phyloP scores from a whole-genome alignment of 2,797 vertebrate genomes.

The Nyctalus aviator region DNA sequence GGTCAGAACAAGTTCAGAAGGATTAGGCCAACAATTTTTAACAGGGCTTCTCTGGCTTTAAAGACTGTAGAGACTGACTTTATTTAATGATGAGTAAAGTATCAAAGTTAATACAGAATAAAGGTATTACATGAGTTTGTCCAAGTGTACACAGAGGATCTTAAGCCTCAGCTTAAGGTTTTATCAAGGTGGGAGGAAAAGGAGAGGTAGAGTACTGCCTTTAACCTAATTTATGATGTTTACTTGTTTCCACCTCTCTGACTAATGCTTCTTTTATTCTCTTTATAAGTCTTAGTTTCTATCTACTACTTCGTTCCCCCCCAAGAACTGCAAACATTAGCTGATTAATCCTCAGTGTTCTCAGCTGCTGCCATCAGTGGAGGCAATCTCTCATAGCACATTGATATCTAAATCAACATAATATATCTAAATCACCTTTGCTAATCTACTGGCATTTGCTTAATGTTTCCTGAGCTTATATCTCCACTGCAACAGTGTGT shows the following conservation, averaged over 20 bases:
- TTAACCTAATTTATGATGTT: constrained; percentile 85
- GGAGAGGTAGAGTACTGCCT: constrained; percentile 71
- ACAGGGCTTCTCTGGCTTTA: constrained; percentile 56
- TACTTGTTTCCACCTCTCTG: constrained; percentile 79
- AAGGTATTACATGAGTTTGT: constrained; percentile 45
- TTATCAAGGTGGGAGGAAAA: constrained; percentile 62
- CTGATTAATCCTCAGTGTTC: constrained; percentile 80
- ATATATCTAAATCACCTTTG: constrained; percentile 82
- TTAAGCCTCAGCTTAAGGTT: constrained; percentile 63
- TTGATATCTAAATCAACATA: constrained; percentile 80
- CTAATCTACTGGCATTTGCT: constrained; percentile 79
- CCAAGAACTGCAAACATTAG: constrained; percentile 75
- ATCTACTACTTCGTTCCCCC: constrained; percentile 63
- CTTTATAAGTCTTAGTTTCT: constrained; percentile 79
- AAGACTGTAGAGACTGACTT: constrained; percentile 59
- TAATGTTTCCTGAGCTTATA: constrained; percentile 68
- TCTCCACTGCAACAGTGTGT: constrained; percentile 56
- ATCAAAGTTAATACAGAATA: neutral
- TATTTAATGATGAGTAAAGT: constrained; percentile 56
- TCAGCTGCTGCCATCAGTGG: constrained; percentile 77
- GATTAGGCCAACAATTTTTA: constrained; percentile 51
- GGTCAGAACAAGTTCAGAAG: constrained; percentile 23
- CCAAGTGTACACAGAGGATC: constrained; percentile 21
- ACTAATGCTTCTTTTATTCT: constrained; percentile 81
- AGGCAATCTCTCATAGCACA: constrained; percentile 73